Evolutionary conservation across 2,113 vertebrate species (phyloP).

Genomic region (Cacatua alba): DNA sequence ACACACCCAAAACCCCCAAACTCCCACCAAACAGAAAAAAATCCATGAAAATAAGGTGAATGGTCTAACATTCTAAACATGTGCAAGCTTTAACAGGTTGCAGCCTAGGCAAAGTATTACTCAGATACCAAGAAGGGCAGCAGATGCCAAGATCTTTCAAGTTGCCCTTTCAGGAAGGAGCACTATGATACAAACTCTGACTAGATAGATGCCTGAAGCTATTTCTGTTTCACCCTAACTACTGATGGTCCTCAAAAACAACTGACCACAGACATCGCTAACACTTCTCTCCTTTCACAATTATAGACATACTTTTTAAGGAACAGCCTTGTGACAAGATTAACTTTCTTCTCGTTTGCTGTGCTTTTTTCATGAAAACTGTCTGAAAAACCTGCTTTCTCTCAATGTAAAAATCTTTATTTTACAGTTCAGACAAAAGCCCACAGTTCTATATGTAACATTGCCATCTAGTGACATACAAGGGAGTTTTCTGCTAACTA

Average conservation of each 20-base stretch:
- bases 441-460: background rate
- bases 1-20: background rate
- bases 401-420: background rate
- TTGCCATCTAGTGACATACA: slow-evolving; percentile 41
- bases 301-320: accelerated
- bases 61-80: background rate
- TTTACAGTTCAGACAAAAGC: background rate
- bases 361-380: background rate
- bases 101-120: background rate
- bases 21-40: background rate
- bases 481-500: background rate
- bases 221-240: background rate
- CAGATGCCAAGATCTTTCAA: background rate
- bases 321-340: background rate
- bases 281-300: background rate
- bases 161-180: background rate
- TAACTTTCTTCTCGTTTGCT: background rate
- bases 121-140: background rate
- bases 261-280: background rate
- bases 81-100: background rate
- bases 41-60: accelerated
- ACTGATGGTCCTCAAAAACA: background rate
- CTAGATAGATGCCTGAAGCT: background rate
- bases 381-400: background rate
- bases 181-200: background rate